Evolutionary conservation across 1,140 invertebrate genomes (phyloP), one percentile per base, ranked within the genome.

Genomic region (Tenebrio molitor): DNA sequence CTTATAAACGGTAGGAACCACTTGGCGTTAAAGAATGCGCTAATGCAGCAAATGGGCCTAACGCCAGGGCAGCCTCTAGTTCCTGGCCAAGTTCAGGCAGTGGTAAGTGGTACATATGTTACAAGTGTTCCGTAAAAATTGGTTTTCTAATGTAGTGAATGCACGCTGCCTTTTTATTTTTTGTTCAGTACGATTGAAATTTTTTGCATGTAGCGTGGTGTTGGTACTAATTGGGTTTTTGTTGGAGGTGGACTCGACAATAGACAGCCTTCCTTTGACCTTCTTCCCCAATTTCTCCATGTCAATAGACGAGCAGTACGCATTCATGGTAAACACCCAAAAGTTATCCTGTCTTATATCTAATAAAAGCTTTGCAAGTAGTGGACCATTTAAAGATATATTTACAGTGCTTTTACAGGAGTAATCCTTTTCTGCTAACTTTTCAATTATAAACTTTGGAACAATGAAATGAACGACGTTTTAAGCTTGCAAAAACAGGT

Each of bases 1-100:
- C 88, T 99, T 83, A 98, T 99, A 89, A 99, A 99, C 87, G 98
- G 98, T 71, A 91, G 97, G 80, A 99, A 99, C 88, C 98, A 99
- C 88, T 89, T 99, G 85, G 97, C 97, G 74, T 86, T 99, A 83
- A 98, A 98, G 87, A 97, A 97, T 87, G 95, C 95, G 71, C 88
- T 97, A 76, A 95, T 97, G 91, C 95, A 97, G 87, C 95, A 97
- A 85, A 96, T 97, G 94, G 95, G 94, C 77, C 88, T 96, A 75
- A 90, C 93, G 78, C 93, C 93, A 73, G 92, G 92, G 80, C 94
- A 96, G 85, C 87, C 91, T 58, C 88, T 96, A 77, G 90, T 96
- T 81, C 93, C 94, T 86, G 93, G 94, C 84, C 94, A 96, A 89
- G 90, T 96, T 82, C 94, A 94, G 81, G 80, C 92, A 83, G 93